A percentile compares a stretch with the other conserved stretches of the same genome.
phyloP scores from a whole-genome alignment of 2,113 vertebrate genomes.

The Ptyas mucosa region DNA sequence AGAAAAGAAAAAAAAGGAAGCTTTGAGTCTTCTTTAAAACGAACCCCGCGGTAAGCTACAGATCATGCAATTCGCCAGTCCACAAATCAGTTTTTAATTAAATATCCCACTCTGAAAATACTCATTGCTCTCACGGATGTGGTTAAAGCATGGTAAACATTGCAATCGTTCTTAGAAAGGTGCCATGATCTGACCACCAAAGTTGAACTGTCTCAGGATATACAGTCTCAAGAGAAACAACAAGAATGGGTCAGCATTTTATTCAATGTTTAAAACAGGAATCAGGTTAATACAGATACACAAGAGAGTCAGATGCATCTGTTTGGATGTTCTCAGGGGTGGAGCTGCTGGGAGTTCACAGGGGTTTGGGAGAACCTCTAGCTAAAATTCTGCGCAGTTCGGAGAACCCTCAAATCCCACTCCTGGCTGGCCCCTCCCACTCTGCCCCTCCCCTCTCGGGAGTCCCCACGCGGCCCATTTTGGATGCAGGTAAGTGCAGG shows the following conservation, averaged over 20 bases:
- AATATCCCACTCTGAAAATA: not conserved
- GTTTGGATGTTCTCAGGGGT: not conserved
- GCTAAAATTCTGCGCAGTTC: too few relatives aligned
- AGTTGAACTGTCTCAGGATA: not conserved
- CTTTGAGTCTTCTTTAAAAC: not conserved
- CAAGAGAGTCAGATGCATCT: not conserved
- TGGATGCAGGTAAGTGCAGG: too few relatives aligned
- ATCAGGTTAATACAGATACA: not conserved
- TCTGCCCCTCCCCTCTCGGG: too few relatives aligned
- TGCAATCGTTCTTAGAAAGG: not conserved
- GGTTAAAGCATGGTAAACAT: not conserved
- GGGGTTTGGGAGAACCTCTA: too few relatives aligned
- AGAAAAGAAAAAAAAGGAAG: not conserved
- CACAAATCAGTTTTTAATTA: not conserved
- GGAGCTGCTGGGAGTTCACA: too few relatives aligned
- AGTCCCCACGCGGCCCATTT: too few relatives aligned
- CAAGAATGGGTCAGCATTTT: not conserved
- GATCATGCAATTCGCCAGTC: not conserved
- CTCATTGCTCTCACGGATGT: not conserved
- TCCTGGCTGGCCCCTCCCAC: too few relatives aligned
- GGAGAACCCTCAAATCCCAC: too few relatives aligned
- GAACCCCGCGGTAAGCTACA: not conserved
- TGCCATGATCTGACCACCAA: not conserved
- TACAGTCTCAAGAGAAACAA: not conserved
- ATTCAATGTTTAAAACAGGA: not conserved